Evolutionary conservation across 2,888 invertebrate genomes (phyloP), one percentile per base, ranked within the genome.

Genomic region (Standfussiana lucernea): DNA sequence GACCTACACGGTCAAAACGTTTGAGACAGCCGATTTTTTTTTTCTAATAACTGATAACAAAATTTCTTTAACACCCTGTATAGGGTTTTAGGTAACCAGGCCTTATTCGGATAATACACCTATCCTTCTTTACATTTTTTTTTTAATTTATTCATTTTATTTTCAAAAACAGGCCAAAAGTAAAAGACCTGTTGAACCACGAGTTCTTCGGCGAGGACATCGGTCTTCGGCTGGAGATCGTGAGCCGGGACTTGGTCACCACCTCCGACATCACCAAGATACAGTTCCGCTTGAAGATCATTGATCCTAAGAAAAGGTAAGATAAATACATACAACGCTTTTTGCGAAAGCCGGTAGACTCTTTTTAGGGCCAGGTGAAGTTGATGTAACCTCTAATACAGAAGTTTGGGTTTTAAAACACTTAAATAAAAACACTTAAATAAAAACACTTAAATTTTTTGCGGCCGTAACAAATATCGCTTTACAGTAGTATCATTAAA

Each of bases 131-230:
- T 32, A 59, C n/a, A 11, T n/a, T 8, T 3, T 18, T 32, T 59
- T 53, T 28, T 56, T 6, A 10, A 28, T 28, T 15, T 0, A 56
- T 56, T 56, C 10, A 8, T 56, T 1, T 62, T 40, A 0, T 40
- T 40, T 64, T 4, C 4, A 40, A 64, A 40, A 1, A 0, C 93
- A 98, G 98, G 92, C 99, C 99, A 1, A 98, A 98, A 84, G 99
- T 99, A 73, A 99, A 99, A 93, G 99, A 99, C 87, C 97, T 99
- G 59, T 95, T 99, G 61, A 99, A 98, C 94, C 99, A 99, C 91
- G 99, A 99, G 93, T 99, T 99, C 97, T 99, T 99, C 94, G 98
- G 99, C 90, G 99, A 99, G 93, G 99, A 99, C 94, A 98, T 98
- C 84, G 97, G 97, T 0, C 96, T 97, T 50, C 97, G 97, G 84